phyloP scores from a whole-genome alignment of 2,888 invertebrate species.

The Volucella bombylans region DNA sequence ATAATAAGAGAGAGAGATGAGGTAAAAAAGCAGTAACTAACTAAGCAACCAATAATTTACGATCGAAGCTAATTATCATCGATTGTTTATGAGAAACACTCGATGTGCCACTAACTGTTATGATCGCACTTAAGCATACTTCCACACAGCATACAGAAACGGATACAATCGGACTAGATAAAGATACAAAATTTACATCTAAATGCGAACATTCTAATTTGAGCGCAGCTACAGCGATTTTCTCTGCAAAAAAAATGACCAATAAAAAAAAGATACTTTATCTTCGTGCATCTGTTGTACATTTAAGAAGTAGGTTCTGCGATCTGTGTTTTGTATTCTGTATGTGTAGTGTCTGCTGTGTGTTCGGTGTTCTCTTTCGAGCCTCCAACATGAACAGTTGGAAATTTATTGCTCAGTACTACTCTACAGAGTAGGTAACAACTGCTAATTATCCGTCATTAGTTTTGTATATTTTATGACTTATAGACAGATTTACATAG shows the following conservation, averaged over 20 bases:
- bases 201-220: conserved; percentile 72
- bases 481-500: conserved; percentile 69
- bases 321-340: neutral
- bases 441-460: conserved; percentile 73
- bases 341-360: neutral
- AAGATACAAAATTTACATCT: conserved; percentile 69
- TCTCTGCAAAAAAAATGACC: conserved; percentile 8
- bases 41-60: conserved; percentile 55
- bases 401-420: conserved; percentile 69
- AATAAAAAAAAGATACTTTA: conserved; percentile 52
- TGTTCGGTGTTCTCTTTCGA: conserved; percentile 25
- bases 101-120: conserved; percentile 41
- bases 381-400: conserved; percentile 46
- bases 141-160: conserved; percentile 1
- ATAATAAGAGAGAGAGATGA: neutral
- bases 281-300: conserved; percentile 53
- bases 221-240: conserved; percentile 22
- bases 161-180: conserved; percentile 58
- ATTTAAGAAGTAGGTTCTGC: conserved; percentile 19
- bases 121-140: conserved; percentile 2
- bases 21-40: conserved; percentile 13
- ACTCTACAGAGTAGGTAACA: conserved; percentile 60
- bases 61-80: conserved; percentile 67
- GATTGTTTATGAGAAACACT: conserved; percentile 61
- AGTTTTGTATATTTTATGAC: conserved; percentile 71